Conservation (phyloP, 2,888 invertebrate species). For the Lottia gigantea region DNA sequence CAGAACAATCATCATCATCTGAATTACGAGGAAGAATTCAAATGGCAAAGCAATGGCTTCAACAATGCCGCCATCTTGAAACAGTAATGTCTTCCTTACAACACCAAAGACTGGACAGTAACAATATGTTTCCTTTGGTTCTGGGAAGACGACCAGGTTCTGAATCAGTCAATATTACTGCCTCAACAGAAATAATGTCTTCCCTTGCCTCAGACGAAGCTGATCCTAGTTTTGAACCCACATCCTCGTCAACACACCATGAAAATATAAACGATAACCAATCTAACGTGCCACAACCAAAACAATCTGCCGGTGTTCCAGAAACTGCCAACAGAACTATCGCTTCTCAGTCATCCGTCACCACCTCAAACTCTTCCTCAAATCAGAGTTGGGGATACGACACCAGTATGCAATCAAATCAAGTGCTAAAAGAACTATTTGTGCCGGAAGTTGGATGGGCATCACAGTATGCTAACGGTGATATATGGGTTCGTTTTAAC, state of each 20-base stretch:
- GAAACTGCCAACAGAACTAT: constrained; percentile 36
- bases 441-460: constrained; percentile 71
- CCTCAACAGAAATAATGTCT: not conserved
- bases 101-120: constrained; percentile 51
- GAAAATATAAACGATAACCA: constrained; percentile 29
- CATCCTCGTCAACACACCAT: not conserved
- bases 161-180: not conserved
- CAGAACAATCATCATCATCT: not conserved
- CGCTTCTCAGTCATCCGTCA: constrained; percentile 33
- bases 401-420: constrained; percentile 34
- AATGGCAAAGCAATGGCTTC: constrained; percentile 71
- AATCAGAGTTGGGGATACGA: constrained; percentile 33
- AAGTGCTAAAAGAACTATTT: constrained; percentile 54
- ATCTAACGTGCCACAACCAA: not conserved
- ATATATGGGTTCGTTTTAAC: constrained; percentile 71
- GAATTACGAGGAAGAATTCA: not conserved
- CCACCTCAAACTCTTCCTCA: constrained; percentile 34
- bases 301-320: constrained; percentile 24
- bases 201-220: constrained; percentile 3
- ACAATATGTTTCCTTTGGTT: constrained; percentile 82
- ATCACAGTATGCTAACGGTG: constrained; percentile 70
- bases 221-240: not conserved
- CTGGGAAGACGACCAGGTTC: constrained; percentile 73
- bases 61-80: constrained; percentile 81
- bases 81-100: constrained; percentile 76